Conservation (phyloP, 1,140 invertebrate genomes). For the Leptinotarsa undecemlineata region DNA sequence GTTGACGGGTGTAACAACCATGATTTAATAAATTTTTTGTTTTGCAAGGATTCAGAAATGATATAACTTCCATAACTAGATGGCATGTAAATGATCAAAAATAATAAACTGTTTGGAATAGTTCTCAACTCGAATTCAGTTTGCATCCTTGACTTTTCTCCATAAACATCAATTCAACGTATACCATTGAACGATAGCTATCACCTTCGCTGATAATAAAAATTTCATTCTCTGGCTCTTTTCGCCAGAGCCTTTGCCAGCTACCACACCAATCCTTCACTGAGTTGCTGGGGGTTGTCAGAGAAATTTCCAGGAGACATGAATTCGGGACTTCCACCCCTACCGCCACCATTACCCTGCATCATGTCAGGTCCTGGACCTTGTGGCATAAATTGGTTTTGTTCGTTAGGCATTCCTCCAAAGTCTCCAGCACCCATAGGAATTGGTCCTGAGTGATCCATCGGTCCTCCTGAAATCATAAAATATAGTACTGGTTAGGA, state of each 20-base stretch:
- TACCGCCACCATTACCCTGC: conserved; percentile 57
- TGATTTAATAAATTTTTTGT: too few relatives aligned
- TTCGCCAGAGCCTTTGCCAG: conserved; percentile 55
- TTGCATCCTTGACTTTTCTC: too few relatives aligned
- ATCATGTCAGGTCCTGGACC: conserved; percentile 60
- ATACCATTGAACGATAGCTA: too few relatives aligned
- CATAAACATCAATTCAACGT: too few relatives aligned
- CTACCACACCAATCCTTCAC: conserved; percentile 75
- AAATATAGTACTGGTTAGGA: not conserved
- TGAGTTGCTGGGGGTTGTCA: conserved; percentile 70
- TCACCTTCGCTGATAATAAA: too few relatives aligned
- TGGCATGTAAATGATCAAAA: too few relatives aligned
- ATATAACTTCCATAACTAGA: too few relatives aligned
- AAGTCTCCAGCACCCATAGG: conserved; percentile 66
- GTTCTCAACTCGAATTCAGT: too few relatives aligned
- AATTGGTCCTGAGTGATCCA: conserved; percentile 67
- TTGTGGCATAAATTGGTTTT: conserved; percentile 64
- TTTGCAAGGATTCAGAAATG: too few relatives aligned
- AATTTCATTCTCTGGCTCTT: conserved; percentile 51
- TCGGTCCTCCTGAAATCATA: conserved; percentile 62
- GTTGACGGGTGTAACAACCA: too few relatives aligned
- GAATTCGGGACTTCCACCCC: conserved; percentile 60
- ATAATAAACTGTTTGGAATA: too few relatives aligned
- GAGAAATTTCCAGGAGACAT: conserved; percentile 65
- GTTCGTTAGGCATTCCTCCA: conserved; percentile 65